Evolutionary conservation across 2,113 vertebrate species (phyloP).

Genomic region (Alligator mississippiensis): DNA sequence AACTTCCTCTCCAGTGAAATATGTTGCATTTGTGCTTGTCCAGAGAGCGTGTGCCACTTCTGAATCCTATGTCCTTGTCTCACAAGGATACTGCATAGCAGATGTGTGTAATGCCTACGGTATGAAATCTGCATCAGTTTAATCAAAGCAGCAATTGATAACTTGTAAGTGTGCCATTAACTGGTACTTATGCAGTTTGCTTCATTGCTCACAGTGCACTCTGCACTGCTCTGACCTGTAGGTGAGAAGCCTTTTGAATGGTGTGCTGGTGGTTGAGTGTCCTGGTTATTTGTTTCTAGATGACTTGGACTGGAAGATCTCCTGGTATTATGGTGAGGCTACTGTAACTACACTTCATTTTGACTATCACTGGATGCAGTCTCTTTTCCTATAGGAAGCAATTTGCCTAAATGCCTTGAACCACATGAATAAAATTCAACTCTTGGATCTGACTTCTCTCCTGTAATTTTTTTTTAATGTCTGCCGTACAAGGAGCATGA

Average conservation of each 20-base stretch:
- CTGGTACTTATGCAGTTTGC: neutral
- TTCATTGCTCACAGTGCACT: accelerated
- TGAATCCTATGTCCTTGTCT: neutral
- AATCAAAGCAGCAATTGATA: accelerated
- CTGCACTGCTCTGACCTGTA: neutral
- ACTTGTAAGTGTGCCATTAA: neutral
- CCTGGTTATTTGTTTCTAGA: constrained; percentile 2
- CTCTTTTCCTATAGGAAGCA: neutral
- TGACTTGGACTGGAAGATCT: neutral
- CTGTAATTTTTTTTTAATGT: neutral
- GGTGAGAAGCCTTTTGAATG: neutral
- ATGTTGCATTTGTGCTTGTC: neutral
- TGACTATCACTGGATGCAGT: neutral
- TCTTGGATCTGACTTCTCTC: neutral
- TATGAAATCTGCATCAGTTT: neutral
- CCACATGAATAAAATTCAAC: neutral
- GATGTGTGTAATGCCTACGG: neutral
- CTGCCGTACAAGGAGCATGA: accelerated
- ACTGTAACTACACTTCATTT: neutral
- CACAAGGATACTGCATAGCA: neutral
- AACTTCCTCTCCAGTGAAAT: neutral
- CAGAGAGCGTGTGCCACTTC: neutral
- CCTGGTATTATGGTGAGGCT: neutral
- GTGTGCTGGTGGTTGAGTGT: accelerated
- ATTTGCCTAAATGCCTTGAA: neutral